Percentiles rank a stretch among this genome's conserved stretches.
These are phyloP conservation scores for Brachyptera putata DNA, from an alignment of 2,888 invertebrate species.

Conservation along the genomic window DNA sequence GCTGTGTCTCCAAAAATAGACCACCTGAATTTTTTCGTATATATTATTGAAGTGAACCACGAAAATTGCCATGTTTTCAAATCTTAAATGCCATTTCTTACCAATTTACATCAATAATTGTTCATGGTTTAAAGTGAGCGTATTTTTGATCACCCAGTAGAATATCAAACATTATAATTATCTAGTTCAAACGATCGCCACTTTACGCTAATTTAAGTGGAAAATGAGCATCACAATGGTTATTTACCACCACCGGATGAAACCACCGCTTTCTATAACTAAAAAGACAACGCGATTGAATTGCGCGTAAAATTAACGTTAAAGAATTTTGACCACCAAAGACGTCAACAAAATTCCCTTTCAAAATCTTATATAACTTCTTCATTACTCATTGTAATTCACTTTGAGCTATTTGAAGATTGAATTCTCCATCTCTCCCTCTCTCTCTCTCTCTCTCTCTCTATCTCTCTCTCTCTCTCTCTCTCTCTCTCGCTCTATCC, in stretches of 20 bases:
- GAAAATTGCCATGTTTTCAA: too few species aligned
- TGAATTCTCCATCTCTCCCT: too few species aligned
- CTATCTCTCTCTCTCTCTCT: too few species aligned
- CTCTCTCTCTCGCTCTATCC: too few species aligned
- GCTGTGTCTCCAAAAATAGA: too few species aligned
- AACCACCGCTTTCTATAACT: background rate
- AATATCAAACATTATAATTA: background rate
- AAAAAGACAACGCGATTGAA: slow-evolving; percentile 10
- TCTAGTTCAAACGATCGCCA: slow-evolving; percentile 26
- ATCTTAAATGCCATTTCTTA: too few species aligned
- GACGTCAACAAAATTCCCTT: background rate
- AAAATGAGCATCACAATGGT: slow-evolving; percentile 32
- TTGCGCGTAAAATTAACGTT: slow-evolving; percentile 16
- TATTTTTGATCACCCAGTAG: background rate
- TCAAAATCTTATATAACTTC: slow-evolving; percentile 9
- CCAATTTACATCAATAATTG: too few species aligned
- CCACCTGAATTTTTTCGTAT: too few species aligned
- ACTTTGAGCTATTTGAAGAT: too few species aligned
- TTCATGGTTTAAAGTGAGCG: too few species aligned
- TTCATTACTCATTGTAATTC: slow-evolving; percentile 9
- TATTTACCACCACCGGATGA: background rate
- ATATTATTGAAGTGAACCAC: too few species aligned
- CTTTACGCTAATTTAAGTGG: slow-evolving; percentile 33
- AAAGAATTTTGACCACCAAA: slow-evolving; percentile 20
- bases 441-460: too few species aligned